These are phyloP conservation scores for Tadarida brasiliensis DNA, from an alignment of 2,797 vertebrate genomes.

Conservation along the genomic window DNA sequence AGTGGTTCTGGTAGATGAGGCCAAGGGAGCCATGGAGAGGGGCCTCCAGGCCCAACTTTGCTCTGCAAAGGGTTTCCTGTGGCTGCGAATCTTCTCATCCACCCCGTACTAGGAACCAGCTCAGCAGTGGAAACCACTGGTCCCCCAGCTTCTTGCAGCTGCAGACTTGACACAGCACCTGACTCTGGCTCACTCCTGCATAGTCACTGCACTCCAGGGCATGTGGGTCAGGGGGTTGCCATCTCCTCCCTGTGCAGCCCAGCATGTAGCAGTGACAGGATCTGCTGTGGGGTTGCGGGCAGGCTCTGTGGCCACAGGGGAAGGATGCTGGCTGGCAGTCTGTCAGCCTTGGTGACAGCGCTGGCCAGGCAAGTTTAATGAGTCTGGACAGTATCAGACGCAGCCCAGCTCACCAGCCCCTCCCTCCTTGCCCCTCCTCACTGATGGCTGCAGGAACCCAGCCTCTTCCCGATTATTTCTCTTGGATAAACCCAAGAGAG, in stretches of 20 bases:
- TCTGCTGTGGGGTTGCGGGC: background rate
- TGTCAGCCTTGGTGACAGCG: conserved; percentile 63
- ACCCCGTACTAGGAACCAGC: background rate
- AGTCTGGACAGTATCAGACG: conserved; percentile 79
- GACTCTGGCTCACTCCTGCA: background rate
- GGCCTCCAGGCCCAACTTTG: background rate
- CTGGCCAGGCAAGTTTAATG: conserved; percentile 72
- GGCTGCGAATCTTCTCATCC: background rate
- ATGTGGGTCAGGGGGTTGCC: background rate
- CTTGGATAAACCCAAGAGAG: conserved; percentile 8
- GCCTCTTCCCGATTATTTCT: conserved; percentile 43
- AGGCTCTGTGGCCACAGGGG: conserved; percentile 62
- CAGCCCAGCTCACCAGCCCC: background rate
- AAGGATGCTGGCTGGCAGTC: conserved; percentile 66
- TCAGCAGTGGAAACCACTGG: background rate
- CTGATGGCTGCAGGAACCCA: background rate
- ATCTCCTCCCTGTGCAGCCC: background rate
- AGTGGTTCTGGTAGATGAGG: background rate
- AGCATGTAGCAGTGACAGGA: background rate
- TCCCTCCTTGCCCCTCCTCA: background rate
- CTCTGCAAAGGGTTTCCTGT: background rate
- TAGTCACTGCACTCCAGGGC: background rate
- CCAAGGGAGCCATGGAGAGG: background rate
- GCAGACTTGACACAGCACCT: background rate
- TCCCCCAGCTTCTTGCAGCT: background rate